Conservation (phyloP, 2,797 vertebrate genomes). For the Sparus aurata region DNA sequence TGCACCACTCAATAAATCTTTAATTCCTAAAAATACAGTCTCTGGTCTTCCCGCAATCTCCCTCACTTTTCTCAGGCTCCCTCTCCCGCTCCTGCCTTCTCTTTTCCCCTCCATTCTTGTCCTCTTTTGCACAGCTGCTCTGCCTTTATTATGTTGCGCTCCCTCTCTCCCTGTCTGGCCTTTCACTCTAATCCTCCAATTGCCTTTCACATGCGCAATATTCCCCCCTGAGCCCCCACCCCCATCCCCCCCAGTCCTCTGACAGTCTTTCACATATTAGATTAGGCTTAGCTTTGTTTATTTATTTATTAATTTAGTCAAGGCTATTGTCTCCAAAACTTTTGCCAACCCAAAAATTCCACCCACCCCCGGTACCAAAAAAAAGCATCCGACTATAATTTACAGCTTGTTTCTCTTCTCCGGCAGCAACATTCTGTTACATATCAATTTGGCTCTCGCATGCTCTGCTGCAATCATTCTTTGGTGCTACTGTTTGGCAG, state of each 20-base stretch:
- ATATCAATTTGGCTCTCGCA: conserved; percentile 60
- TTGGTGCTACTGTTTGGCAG: conserved; percentile 60
- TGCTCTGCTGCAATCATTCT: conserved; percentile 53
- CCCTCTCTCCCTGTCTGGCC: conserved; percentile 75
- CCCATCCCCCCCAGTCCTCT: conserved; percentile 63
- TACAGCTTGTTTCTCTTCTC: conserved; percentile 51
- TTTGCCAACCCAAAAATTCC: conserved; percentile 62
- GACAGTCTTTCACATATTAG: conserved; percentile 78
- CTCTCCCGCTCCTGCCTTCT: conserved; percentile 44
- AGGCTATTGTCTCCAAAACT: conserved; percentile 77
- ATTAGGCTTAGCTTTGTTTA: conserved; percentile 74
- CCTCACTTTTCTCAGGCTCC: conserved; percentile 34
- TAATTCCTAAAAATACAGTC: conserved; percentile 72
- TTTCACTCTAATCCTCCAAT: conserved; percentile 84
- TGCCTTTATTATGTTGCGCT: conserved; percentile 78
- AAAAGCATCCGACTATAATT: conserved; percentile 43
- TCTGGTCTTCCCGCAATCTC: conserved; percentile 49
- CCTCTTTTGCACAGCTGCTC: conserved; percentile 82
- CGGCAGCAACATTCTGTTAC: conserved; percentile 55
- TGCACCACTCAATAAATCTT: conserved; percentile 69
- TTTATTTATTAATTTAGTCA: conserved; percentile 73
- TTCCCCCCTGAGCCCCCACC: conserved; percentile 63
- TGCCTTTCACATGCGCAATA: conserved; percentile 81
- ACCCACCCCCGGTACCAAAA: conserved; percentile 14
- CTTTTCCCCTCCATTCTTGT: conserved; percentile 65